Conservation (phyloP, 2,888 invertebrate genomes). For the Drosophila recens region DNA sequence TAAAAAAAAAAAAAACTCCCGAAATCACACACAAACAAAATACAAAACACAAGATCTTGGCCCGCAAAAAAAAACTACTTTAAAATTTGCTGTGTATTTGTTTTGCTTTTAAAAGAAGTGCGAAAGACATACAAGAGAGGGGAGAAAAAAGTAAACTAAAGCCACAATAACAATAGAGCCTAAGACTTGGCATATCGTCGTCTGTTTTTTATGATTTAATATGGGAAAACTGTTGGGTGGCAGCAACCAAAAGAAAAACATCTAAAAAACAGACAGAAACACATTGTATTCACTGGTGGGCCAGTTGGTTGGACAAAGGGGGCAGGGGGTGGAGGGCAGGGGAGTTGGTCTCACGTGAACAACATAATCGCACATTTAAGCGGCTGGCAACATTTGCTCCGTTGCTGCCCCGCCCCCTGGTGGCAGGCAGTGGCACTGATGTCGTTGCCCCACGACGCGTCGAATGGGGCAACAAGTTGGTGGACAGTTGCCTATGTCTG, state of each 20-base stretch:
- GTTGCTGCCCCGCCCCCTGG: background rate
- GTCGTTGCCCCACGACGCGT: slow-evolving; percentile 42
- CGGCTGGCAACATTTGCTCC: slow-evolving; percentile 54
- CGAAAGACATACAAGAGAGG: slow-evolving; percentile 12
- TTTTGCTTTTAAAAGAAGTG: slow-evolving; percentile 37
- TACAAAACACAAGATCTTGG: slow-evolving; percentile 42
- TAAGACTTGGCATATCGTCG: slow-evolving; percentile 32
- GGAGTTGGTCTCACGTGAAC: slow-evolving; percentile 51
- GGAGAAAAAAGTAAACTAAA: slow-evolving; percentile 8
- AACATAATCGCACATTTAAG: slow-evolving; percentile 67
- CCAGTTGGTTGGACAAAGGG: background rate
- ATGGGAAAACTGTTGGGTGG: slow-evolving; percentile 68
- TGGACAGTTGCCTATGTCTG: slow-evolving; percentile 41
- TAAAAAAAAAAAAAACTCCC: slow-evolving; percentile 29
- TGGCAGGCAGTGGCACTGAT: slow-evolving; percentile 4
- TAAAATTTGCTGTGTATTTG: slow-evolving; percentile 40
- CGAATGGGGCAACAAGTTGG: slow-evolving; percentile 61
- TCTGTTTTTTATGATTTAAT: slow-evolving; percentile 79
- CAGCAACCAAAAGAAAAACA: slow-evolving; percentile 28
- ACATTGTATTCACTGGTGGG: slow-evolving; percentile 28
- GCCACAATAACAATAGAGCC: slow-evolving; percentile 47
- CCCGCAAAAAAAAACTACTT: slow-evolving; percentile 32
- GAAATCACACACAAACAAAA: slow-evolving; percentile 15
- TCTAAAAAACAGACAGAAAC: slow-evolving; percentile 37
- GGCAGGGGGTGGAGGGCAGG: background rate